Conservation (phyloP, 1,140 invertebrate genomes). For the Mesaphorura yosii region DNA sequence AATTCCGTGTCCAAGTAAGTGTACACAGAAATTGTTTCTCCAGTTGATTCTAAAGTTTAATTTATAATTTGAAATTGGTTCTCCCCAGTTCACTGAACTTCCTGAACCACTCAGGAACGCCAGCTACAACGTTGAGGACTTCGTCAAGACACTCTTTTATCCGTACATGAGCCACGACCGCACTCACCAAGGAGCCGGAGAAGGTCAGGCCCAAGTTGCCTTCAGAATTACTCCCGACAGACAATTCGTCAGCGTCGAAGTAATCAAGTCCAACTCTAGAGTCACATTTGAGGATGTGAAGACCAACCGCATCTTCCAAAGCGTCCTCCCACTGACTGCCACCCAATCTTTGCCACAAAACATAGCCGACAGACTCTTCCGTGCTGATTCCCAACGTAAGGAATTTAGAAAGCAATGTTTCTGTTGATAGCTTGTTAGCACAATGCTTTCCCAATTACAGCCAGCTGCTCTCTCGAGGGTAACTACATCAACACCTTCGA, state of each 20-base stretch:
- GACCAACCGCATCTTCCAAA: conserved; percentile 9
- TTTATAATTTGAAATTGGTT: neutral
- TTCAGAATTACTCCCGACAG: conserved; percentile 17
- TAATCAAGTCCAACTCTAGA: conserved; percentile 13
- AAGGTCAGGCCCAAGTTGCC: conserved; percentile 5
- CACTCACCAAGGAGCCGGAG: conserved; percentile 9
- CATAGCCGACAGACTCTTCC: conserved; percentile 10
- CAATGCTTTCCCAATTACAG: no score
- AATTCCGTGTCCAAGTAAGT: conserved; percentile 7
- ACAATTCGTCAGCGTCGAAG: conserved; percentile 11
- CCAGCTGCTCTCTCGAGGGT: conserved; percentile 19
- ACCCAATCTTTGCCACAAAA: conserved; percentile 15
- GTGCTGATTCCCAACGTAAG: conserved; percentile 7
- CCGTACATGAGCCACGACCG: conserved; percentile 15
- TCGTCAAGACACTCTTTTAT: conserved; percentile 1
- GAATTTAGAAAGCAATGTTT: neutral
- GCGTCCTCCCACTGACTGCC: conserved; percentile 24
- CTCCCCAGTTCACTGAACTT: conserved; percentile 9
- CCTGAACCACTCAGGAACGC: conserved; percentile 11
- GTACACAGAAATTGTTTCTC: neutral
- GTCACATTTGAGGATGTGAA: conserved; percentile 15
- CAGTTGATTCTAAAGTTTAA: neutral
- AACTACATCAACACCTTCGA: conserved; percentile 26
- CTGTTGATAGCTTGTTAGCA: no score
- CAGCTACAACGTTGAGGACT: conserved; percentile 9